phyloP scores from a whole-genome alignment of 35 echinoderm and acorn worm genomes.

The Chiridota heheva region DNA sequence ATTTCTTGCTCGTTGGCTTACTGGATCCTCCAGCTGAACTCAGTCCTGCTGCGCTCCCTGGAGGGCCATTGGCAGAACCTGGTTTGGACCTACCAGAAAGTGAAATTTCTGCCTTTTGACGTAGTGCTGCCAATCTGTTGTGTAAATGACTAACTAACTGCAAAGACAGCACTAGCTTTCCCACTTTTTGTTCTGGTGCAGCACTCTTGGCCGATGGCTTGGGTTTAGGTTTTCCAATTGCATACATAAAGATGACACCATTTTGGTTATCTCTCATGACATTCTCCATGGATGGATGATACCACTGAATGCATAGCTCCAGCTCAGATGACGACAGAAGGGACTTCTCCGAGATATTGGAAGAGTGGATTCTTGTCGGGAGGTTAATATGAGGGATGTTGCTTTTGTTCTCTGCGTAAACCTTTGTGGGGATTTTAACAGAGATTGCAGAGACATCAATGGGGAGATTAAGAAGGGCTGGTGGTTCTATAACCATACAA shows the following conservation, averaged over 20 bases:
- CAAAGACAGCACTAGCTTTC: conserved; percentile 47
- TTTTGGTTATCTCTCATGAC: neutral
- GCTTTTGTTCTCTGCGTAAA: conserved; percentile 32
- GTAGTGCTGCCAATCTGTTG: conserved; percentile 58
- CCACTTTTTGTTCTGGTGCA: neutral
- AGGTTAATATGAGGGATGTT: conserved; percentile 33
- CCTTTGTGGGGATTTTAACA: neutral
- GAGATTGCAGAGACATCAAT: neutral
- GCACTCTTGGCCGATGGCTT: conserved; percentile 19
- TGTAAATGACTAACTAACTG: conserved; percentile 67
- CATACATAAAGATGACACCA: conserved; percentile 66
- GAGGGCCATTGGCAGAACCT: conserved; percentile 5
- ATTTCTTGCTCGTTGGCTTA: conserved; percentile 55
- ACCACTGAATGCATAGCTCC: conserved; percentile 93
- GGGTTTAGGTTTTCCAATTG: conserved; percentile 36
- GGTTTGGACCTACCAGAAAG: conserved; percentile 65
- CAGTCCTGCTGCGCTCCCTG: conserved; percentile 12
- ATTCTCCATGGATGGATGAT: conserved; percentile 62
- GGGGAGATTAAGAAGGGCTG: conserved; percentile 49
- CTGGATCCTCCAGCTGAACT: conserved; percentile 22
- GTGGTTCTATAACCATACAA: conserved; percentile 68
- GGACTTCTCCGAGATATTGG: conserved; percentile 47
- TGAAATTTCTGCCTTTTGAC: conserved; percentile 89
- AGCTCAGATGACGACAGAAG: conserved; percentile 36
- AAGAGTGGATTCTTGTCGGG: neutral